Base-by-base conservation (phyloP, 2,113 vertebrate genomes). In the Laticauda colubrina region DNA sequence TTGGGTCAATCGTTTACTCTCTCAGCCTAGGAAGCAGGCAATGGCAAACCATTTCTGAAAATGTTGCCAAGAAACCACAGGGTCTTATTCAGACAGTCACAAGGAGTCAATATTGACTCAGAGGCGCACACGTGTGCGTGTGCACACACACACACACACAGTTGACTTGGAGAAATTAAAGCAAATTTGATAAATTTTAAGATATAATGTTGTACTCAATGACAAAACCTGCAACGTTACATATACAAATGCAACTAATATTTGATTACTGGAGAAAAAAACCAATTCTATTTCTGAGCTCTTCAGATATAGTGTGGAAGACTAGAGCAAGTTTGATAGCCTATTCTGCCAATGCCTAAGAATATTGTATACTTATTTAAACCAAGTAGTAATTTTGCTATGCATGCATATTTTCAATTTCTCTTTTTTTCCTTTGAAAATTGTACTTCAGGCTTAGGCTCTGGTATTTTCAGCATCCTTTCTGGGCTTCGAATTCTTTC, bases 401-500 rank as follows among this genome's bases (percentile, higher is more conserved):
- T 48, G 12, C 64, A 11, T 64, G 0, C 86, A 85, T 18, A n/a
- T 85, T 89, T 88, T 91, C 34, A 24, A 5, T 20, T 5, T 24
- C 15, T 91, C 56, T n/a, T 89, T 85, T 53, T 53, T 56, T 3
- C 87, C 85, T 95, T 23, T 96, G 45, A 89, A 81, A 94, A 92
- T 95, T 91, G 90, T 81, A 15, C 95, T 96, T 54, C 94, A 98
- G 98, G 97, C 88, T 93, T 98, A 91, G 97, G 97, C 61, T 97
- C 95, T 29, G 97, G 98, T 87, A 97, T 98, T 95, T 96, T 95
- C 93, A 97, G 97, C 92, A 95, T 98, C 87, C 94, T 98, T 10
- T 97, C 97, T 0, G 98, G 97, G 69, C 97, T 98, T 43, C 96
- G 94, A 53, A 96, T 96, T 48, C 96, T 98, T 34, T 98, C 98